Conservation (phyloP, 2,888 invertebrate species). For the Serripes groenlandicus region DNA sequence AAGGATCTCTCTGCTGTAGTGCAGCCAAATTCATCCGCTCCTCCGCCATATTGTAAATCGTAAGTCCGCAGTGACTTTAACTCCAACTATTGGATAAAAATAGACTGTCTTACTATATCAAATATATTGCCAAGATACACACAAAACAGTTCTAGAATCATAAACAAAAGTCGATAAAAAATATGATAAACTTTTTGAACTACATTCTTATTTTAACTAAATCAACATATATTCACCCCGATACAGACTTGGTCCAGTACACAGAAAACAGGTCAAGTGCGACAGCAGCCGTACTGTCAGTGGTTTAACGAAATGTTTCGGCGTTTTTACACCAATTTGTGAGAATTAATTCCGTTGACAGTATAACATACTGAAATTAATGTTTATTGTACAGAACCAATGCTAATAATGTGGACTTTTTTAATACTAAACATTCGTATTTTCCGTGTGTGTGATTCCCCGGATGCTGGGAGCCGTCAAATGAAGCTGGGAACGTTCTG, state of each 20-base stretch:
- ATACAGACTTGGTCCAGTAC: slow-evolving; percentile 30
- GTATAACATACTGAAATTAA: neutral
- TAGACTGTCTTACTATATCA: neutral
- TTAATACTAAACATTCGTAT: neutral
- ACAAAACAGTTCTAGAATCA: neutral
- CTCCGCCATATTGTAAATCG: slow-evolving; percentile 88
- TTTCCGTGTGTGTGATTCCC: slow-evolving; percentile 27
- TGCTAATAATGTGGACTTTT: slow-evolving; percentile 1
- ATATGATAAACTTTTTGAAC: too few relatives aligned
- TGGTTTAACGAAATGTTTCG: neutral
- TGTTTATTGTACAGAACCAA: neutral
- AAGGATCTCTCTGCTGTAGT: slow-evolving; percentile 96
- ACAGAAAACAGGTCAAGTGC: slow-evolving; percentile 52
- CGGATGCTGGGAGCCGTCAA: slow-evolving; percentile 33
- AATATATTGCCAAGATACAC: neutral
- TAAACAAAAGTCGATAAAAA: too few relatives aligned
- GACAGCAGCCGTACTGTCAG: slow-evolving; percentile 45
- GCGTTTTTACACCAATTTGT: neutral
- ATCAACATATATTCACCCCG: slow-evolving; percentile 40
- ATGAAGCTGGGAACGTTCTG: slow-evolving; percentile 32
- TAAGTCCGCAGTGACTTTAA: slow-evolving; percentile 34
- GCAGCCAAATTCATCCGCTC: slow-evolving; percentile 97
- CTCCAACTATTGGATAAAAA: slow-evolving; percentile 37
- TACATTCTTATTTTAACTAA: too few relatives aligned
- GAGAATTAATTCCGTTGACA: neutral